These are phyloP conservation scores for Acrobasis repandana DNA, from an alignment of 2,888 invertebrate genomes.

Conservation along the genomic window DNA sequence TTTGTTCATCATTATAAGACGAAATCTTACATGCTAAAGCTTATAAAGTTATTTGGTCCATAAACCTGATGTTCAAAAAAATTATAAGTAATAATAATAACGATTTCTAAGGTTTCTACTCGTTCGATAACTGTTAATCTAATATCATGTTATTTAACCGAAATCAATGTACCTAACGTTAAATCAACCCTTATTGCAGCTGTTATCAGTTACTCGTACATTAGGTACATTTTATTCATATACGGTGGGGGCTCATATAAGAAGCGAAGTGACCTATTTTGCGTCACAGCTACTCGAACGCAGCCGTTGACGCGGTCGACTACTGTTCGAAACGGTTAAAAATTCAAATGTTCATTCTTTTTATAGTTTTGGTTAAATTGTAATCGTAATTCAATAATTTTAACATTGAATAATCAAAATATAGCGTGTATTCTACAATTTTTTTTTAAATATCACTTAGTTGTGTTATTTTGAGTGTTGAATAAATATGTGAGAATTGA, in stretches of 20 bases:
- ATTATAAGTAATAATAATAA: no score
- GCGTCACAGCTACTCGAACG: slow-evolving; percentile 52
- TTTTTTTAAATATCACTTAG: not conserved
- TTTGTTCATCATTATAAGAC: no score
- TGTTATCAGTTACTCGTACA: slow-evolving; percentile 12
- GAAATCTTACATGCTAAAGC: no score
- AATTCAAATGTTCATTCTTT: slow-evolving; percentile 5
- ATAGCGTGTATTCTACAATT: not conserved
- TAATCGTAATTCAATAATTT: not conserved
- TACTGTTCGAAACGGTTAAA: slow-evolving; percentile 9
- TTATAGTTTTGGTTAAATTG: not conserved
- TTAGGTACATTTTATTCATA: not conserved
- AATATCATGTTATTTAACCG: not conserved
- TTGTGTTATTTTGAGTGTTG: slow-evolving; percentile 12
- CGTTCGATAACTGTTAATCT: not conserved
- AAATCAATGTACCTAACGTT: not conserved
- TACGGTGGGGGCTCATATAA: slow-evolving; percentile 70
- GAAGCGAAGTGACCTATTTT: slow-evolving; percentile 71
- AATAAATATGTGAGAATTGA: slow-evolving; percentile 32
- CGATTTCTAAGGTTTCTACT: no score
- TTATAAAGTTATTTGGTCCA: no score
- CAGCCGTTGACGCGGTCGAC: slow-evolving; percentile 37
- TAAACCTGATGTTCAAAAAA: no score
- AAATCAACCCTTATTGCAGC: not conserved
- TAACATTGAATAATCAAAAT: not conserved